Conservation (phyloP, 2,797 vertebrate genomes). For the Gymnocypris eckloni region DNA sequence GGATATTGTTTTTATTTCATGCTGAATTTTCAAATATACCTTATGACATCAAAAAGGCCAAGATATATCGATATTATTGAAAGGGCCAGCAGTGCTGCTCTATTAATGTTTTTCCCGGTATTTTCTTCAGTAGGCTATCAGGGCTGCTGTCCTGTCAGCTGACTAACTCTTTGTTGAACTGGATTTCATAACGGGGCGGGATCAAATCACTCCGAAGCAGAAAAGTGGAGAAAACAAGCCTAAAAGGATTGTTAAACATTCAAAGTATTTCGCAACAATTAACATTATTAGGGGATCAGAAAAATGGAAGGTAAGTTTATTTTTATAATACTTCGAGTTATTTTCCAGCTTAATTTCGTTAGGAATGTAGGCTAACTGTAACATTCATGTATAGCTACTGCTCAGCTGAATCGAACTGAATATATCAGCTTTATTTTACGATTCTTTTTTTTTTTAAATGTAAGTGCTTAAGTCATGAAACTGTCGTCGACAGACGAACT, state of each 20-base stretch:
- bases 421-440: neutral
- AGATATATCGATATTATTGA: too few relatives aligned
- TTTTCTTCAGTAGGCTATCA: neutral
- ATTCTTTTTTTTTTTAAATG: neutral
- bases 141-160: neutral
- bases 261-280: neutral
- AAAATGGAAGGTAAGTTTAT: slow-evolving; percentile 8
- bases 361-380: too few relatives aligned
- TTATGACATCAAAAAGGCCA: neutral
- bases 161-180: neutral
- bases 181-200: neutral
- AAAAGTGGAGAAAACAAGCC: neutral
- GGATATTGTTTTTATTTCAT: neutral
- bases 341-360: neutral
- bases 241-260: neutral
- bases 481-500: slow-evolving; percentile 4
- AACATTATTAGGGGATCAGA: neutral
- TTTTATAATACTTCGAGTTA: neutral
- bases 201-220: neutral
- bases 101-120: neutral
- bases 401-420: neutral
- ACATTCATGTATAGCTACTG: too few relatives aligned
- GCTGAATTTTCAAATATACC: neutral
- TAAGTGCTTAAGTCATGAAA: neutral
- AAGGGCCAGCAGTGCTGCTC: neutral